Evolutionary conservation across 2,113 vertebrate genomes (phyloP), one percentile per base, ranked within the genome.

Genomic region (Nothobranchius kuhntae): DNA sequence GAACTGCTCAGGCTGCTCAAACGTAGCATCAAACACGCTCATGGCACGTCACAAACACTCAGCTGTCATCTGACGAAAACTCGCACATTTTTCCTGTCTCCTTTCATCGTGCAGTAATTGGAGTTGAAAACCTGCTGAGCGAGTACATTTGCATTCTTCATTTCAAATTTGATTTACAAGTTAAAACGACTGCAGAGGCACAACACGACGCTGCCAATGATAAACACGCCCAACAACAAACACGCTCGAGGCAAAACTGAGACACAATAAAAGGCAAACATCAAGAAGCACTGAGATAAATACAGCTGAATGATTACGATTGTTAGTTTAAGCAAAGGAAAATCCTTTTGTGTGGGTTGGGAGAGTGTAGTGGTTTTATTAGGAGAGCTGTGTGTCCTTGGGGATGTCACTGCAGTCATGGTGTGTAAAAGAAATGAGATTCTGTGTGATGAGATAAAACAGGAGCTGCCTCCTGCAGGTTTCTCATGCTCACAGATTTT

Each of bases 111-210:
- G 21, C 47, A 53, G 60, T 80, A 83, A 84, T 84, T 68, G 64
- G 67, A 80, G 38, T 58, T 61, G 53, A 46, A 38, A 73, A 45
- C 50, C 15, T 56, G 38, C 30, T 42, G 48, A 48, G 1, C 6
- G 7, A 53, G n/a, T n/a, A 65, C 45, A 84, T 90, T 91, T 91
- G 81, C 84, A 89, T 92, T 58, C 5, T 53, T 78, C 48, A 78
- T 40, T 50, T 63, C 62, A 30, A 79, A 77, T 57, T 78, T 4
- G 62, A 90, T 91, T 90, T 92, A 74, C 85, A 88, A 87, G 87
- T 85, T 46, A 87, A 88, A 89, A 80, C 2, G 0, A 26, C 35
- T 60, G 55, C 53, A 59, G 65, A 57, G 14, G 30, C 36, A 58
- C 13, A 59, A 47, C 9, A 64, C 62, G 66, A 21, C 13, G 1